phyloP scores from a whole-genome alignment of 2,113 vertebrate species.

The Platichthys flesus region DNA sequence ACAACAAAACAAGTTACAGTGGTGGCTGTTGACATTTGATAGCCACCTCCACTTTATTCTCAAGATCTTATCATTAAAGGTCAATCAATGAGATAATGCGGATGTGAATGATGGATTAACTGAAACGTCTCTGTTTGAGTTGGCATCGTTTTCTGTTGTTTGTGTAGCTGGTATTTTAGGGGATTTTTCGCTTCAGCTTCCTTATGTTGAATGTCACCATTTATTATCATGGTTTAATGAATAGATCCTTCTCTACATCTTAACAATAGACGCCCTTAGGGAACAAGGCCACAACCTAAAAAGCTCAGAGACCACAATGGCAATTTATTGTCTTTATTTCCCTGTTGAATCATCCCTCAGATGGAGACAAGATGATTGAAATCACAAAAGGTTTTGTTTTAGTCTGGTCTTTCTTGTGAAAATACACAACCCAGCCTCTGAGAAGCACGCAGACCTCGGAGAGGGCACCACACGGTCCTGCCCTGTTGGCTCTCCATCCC shows the following conservation, averaged over 20 bases:
- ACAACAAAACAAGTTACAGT: not conserved
- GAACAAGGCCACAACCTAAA: conserved; percentile 13
- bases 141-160: not conserved
- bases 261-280: conserved; percentile 8
- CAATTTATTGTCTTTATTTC: conserved; percentile 39
- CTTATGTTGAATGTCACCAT: conserved; percentile 15
- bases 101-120: not conserved
- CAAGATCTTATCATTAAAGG: not conserved
- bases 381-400: conserved; percentile 52
- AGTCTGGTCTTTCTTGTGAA: conserved; percentile 58
- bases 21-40: conserved; percentile 14
- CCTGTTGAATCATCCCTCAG: conserved; percentile 43
- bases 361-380: conserved; percentile 35
- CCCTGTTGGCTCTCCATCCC: conserved; percentile 44
- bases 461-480: conserved; percentile 25
- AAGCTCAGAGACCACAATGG: conserved; percentile 4
- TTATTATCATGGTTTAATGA: conserved; percentile 31
- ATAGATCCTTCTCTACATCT: conserved; percentile 32
- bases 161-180: conserved; percentile 11
- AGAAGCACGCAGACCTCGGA: conserved; percentile 36
- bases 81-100: not conserved
- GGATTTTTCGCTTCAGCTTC: conserved; percentile 49
- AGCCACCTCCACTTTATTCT: not conserved
- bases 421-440: conserved; percentile 64
- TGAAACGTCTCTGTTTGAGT: not conserved